These are phyloP conservation scores for Eurypyga helias DNA, from an alignment of 2,113 vertebrate species.

Conservation along the genomic window DNA sequence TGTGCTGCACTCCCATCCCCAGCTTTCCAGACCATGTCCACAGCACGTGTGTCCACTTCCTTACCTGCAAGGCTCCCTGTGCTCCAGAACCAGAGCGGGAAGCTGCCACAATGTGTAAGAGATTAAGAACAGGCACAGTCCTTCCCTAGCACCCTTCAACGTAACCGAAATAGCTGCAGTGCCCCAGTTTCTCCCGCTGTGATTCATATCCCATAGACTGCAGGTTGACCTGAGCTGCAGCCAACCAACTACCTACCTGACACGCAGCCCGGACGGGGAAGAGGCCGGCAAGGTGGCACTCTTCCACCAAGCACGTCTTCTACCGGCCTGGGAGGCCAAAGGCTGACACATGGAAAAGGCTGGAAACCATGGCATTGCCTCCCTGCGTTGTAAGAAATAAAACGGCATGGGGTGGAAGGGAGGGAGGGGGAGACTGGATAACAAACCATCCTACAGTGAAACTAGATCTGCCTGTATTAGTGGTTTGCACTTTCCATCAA, in stretches of 20 bases:
- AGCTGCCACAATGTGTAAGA: neutral
- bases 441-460: neutral
- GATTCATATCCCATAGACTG: constrained; percentile 21
- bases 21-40: accelerated
- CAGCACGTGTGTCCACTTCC: neutral
- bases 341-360: neutral
- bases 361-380: neutral
- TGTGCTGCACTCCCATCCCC: neutral
- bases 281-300: neutral
- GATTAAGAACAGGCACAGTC: neutral
- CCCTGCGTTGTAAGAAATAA: neutral
- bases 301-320: neutral
- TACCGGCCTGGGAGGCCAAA: neutral
- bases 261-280: neutral
- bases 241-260: neutral
- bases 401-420: no score
- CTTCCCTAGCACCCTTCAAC: constrained; percentile 30
- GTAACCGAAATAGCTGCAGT: constrained; percentile 52
- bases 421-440: neutral
- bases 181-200: constrained; percentile 55
- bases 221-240: neutral
- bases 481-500: neutral
- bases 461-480: neutral
- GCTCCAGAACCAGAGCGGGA: neutral
- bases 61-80: neutral